Evolutionary conservation across 2,888 invertebrate species (phyloP).

Genomic region (Dynastes tityus): DNA sequence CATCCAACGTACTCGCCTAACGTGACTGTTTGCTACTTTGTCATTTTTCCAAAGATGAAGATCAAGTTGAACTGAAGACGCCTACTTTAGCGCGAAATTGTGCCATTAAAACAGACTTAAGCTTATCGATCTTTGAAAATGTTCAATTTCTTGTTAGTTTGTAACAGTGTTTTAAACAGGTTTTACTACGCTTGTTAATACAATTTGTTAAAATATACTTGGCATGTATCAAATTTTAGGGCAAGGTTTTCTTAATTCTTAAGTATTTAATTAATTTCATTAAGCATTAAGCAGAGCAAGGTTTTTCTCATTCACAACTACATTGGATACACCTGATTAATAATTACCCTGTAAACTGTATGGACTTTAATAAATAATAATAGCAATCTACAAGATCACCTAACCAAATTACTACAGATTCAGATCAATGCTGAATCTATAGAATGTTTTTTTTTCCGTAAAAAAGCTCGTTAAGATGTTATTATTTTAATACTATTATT

Average conservation of each 20-base stretch:
- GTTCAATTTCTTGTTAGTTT: too few relatives aligned
- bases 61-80: too few relatives aligned
- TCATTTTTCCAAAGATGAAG: too few relatives aligned
- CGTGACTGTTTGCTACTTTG: too few relatives aligned
- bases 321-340: background rate
- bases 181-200: too few relatives aligned
- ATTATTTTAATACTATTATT: background rate
- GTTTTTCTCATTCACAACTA: background rate
- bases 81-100: too few relatives aligned
- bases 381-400: background rate
- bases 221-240: background rate
- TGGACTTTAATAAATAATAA: background rate
- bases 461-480: background rate
- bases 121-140: too few relatives aligned
- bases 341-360: background rate
- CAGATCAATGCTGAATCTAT: conserved; percentile 14
- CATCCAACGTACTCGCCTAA: too few relatives aligned
- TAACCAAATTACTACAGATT: background rate
- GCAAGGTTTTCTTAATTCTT: conserved; percentile 2
- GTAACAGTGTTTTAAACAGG: too few relatives aligned
- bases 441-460: background rate
- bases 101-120: too few relatives aligned
- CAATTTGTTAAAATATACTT: too few relatives aligned
- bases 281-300: conserved; percentile 11
- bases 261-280: background rate